These are phyloP conservation scores for Platycercus adscitus DNA, from an alignment of 2,113 vertebrate genomes.

Conservation along the genomic window DNA sequence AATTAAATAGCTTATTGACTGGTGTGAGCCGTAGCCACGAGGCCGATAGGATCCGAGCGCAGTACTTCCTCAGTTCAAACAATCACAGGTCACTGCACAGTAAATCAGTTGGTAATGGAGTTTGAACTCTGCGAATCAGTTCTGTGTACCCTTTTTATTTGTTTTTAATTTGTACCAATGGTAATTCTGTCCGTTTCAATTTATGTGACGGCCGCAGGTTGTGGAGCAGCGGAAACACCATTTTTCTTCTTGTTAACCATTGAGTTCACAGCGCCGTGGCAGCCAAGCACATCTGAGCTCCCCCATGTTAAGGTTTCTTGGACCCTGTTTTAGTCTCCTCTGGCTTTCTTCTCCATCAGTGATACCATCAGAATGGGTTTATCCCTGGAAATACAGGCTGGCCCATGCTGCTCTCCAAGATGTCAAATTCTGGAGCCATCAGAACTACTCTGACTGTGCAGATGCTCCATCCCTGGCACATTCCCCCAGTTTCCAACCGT, in stretches of 20 bases:
- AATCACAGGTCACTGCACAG: slow-evolving; percentile 84
- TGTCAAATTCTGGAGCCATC: fast-evolving
- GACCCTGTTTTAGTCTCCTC: neutral
- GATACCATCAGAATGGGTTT: fast-evolving
- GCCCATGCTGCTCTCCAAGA: fast-evolving
- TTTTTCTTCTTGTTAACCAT: slow-evolving; percentile 32
- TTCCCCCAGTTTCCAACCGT: neutral
- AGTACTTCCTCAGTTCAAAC: slow-evolving; percentile 75
- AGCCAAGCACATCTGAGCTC: neutral
- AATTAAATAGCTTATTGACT: slow-evolving; percentile 99
- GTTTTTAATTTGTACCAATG: slow-evolving; percentile 93
- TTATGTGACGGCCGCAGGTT: slow-evolving; percentile 61
- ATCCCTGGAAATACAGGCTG: fast-evolving
- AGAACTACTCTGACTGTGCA: neutral
- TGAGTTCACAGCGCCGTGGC: neutral
- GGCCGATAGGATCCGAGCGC: slow-evolving; percentile 77
- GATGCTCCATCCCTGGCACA: neutral
- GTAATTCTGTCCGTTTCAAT: slow-evolving; percentile 82
- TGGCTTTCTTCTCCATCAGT: neutral
- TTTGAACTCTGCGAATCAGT: slow-evolving; percentile 79
- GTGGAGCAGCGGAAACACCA: slow-evolving; percentile 56
- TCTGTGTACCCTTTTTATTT: slow-evolving; percentile 86
- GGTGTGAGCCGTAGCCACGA: slow-evolving; percentile 78
- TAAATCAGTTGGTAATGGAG: slow-evolving; percentile 91
- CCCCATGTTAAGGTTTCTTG: neutral